Base-by-base conservation (phyloP, 2,113 vertebrate species). In the Silurus asotus region DNA sequence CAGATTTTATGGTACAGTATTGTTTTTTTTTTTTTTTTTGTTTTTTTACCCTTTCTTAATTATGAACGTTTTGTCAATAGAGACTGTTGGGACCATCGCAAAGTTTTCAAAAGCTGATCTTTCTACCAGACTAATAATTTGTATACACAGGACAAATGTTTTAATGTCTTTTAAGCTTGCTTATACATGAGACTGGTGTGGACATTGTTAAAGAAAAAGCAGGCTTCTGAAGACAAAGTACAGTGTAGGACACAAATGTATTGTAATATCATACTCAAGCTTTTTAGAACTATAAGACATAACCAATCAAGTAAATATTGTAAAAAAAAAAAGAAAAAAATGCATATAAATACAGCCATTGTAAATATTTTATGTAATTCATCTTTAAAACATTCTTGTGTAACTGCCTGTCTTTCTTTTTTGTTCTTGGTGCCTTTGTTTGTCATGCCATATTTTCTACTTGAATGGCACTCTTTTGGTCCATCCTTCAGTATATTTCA, bases 21-120 rank as follows among this genome's bases (percentile, higher is more conserved):
- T 56, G 8, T 62, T 48, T 53, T 45, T 79, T 37, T 59, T 13
- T 53, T 45, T 79, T 37, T 59, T 13, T 1, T 37, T 37, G 37
- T 37, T 37, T 45, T 79, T 37, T 59, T 13, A 72, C 45, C 83
- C 72, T 64, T 77, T 61, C 37, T 76, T 15, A 64, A 28, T 51
- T 51, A 51, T 56, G 6, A 23, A 75, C 3, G 55, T 45, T 62
- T 81, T 64, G 19, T 62, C 78, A 58, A 45, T 23, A 5, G 20
- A 48, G 58, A 48, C 17, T 61, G 17, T 61, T 74, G 10, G 19
- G 23, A 53, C 74, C 76, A 78, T 4, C 15, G 0, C 19, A 59
- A 79, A n/a, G 48, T 28, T 84, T 74, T 74, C 55, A n/a, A 23
- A 84, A 75, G 8, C 8, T 23, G 61, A 84, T 37, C 53, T 65